phyloP scores from a whole-genome alignment of 2,113 vertebrate species.

The Sinocyclocheilus rhinocerous region DNA sequence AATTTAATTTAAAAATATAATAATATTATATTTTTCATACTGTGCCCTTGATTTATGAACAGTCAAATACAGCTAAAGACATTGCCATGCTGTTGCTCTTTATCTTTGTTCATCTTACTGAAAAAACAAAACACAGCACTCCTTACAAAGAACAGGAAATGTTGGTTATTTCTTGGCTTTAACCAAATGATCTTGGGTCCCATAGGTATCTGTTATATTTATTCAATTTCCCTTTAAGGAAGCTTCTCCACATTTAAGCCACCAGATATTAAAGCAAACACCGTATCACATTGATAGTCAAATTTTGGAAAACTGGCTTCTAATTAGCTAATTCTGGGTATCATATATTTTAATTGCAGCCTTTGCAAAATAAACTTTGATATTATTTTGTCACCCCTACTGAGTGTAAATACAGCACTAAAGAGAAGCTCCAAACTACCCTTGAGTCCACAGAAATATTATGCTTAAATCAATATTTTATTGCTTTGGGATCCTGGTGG shows the following conservation, averaged over 20 bases:
- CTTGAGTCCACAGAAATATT: constrained; percentile 3
- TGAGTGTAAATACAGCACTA: constrained; percentile 5
- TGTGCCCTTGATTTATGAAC: neutral
- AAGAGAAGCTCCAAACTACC: neutral
- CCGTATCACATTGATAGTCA: neutral
- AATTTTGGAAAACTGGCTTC: neutral
- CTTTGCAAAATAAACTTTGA: neutral
- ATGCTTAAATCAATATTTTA: constrained; percentile 21
- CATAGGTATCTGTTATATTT: neutral
- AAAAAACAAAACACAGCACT: neutral
- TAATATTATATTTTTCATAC: neutral
- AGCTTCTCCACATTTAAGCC: neutral
- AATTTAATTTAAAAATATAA: too few relatives aligned
- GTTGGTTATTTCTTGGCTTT: neutral
- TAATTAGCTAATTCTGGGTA: neutral
- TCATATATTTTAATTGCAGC: neutral
- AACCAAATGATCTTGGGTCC: neutral
- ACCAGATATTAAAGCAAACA: constrained; percentile 17
- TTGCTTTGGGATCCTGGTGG: neutral
- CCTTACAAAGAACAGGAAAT: neutral
- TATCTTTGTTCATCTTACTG: neutral
- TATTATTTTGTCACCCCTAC: neutral
- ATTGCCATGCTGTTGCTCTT: neutral
- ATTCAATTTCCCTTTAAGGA: constrained; percentile 22
- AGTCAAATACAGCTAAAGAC: neutral